Base-by-base conservation (phyloP, 2,888 invertebrate species). In the Candidula unifasciata region DNA sequence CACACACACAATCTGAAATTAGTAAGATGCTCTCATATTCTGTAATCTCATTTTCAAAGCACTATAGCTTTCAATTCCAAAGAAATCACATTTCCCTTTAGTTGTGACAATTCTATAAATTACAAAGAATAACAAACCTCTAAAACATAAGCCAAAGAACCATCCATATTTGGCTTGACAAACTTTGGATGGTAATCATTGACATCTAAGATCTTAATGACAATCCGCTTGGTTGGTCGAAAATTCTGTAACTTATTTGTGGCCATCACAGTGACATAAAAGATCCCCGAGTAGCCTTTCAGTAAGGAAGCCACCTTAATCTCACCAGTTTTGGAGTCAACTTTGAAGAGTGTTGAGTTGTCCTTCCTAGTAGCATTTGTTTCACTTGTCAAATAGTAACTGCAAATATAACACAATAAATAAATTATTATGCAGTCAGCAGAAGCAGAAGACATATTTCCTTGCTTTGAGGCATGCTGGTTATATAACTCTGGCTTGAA, bases 311-410 rank as follows among this genome's bases (percentile, higher is more conserved):
- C 96, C 13, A 78, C 60, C 10, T 96, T 95, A 74, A 99, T 96
- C 0, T 96, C 95, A 0, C 98, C 98, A 0, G 95, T 95, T 88
- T 96, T 96, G 0, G 97, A 95, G 89, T 96, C 96, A 68, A 99
- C 97, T 0, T 97, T 96, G 93, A 99, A 99, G 94, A 98, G 97
- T 93, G 98, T 97, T 82, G 96, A 96, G 0, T 97, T 97, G 0
- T 85, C 81, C 3, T 79, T 79, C 33, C 79, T 83, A 13, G 88
- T 88, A 3, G 88, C 88, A 85, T 88, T 88, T n/a, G 87, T 87
- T 66, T 88, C 87, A 10, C 85, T 83, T 33, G 88, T 85, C 16
- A 92, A 86, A 13, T 85, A 86, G 83, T 89, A 92, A 3, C 84
- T 84, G 84, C 21, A 16, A 64, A 79, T 24, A 5, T 18, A 73